Evolutionary conservation across 2,113 vertebrate species (phyloP).

Genomic region (Notarius quadriscutis): DNA sequence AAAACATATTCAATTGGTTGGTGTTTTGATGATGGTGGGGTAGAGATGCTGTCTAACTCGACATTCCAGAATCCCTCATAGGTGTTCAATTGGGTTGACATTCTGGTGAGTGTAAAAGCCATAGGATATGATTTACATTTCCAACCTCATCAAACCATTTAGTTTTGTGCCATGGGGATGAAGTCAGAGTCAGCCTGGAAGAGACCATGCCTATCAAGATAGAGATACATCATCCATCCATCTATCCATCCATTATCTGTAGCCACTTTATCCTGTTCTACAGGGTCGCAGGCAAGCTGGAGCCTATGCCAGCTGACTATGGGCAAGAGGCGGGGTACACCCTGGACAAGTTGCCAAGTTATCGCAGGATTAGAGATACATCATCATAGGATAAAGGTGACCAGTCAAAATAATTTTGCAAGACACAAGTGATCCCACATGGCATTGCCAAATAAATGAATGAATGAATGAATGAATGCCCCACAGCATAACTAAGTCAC

Average conservation of each 20-base stretch:
- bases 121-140: not conserved
- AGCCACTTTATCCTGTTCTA: too few relatives aligned
- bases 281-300: too few relatives aligned
- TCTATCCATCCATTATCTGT: too few relatives aligned
- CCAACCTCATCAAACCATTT: not conserved
- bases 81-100: not conserved
- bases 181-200: not conserved
- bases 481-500: not conserved
- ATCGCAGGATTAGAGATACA: not conserved
- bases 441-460: not conserved
- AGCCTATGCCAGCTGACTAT: too few relatives aligned
- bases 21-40: not conserved
- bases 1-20: not conserved
- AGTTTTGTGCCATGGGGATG: not conserved
- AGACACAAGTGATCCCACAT: not conserved
- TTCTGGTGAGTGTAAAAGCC: not conserved
- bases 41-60: not conserved
- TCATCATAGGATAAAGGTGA: not conserved
- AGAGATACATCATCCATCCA: too few relatives aligned
- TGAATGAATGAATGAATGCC: not conserved
- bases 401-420: not conserved
- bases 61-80: not conserved
- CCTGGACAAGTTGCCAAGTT: too few relatives aligned
- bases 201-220: not conserved
- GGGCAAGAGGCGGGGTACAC: too few relatives aligned